These are phyloP conservation scores for Dendropsophus ebraccatus DNA, from an alignment of 2,113 vertebrate genomes.

Conservation along the genomic window DNA sequence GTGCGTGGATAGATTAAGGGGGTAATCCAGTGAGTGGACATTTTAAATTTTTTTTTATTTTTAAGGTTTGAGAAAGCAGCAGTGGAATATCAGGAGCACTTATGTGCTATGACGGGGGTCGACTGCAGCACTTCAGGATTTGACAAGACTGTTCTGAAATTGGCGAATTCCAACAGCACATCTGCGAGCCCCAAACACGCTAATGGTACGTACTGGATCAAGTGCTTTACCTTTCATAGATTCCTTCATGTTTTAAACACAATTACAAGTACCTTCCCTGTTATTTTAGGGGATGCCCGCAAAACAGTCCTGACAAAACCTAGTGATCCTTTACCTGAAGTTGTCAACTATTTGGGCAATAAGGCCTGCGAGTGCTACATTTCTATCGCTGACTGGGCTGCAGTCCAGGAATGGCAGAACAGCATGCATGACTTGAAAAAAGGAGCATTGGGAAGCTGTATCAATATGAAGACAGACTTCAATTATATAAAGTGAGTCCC, in stretches of 20 bases:
- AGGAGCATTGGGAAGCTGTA: conserved; percentile 78
- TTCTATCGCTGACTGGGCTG: conserved; percentile 90
- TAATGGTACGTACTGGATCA: conserved; percentile 78
- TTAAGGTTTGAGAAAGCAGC: conserved; percentile 95
- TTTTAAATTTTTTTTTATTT: no score
- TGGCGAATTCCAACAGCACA: conserved; percentile 78
- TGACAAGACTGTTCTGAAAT: conserved; percentile 82
- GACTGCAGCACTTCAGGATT: conserved; percentile 90
- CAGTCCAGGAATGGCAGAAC: conserved; percentile 94
- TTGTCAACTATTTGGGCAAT: conserved; percentile 93
- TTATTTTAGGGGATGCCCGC: conserved; percentile 82
- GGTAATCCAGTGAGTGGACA: no score
- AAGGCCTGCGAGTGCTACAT: conserved; percentile 94
- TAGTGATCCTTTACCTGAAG: conserved; percentile 89
- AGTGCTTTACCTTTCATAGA: neutral
- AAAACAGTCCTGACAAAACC: conserved; percentile 92
- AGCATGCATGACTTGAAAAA: conserved; percentile 86
- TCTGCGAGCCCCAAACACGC: conserved; percentile 91
- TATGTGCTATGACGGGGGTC: conserved; percentile 89
- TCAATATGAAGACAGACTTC: conserved; percentile 91
- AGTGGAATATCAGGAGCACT: conserved; percentile 92
- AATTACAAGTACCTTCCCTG: no score
- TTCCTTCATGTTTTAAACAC: neutral
- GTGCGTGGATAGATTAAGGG: no score
- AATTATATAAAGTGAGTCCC: conserved; percentile 90